phyloP scores from a whole-genome alignment of 1,140 invertebrate genomes.

The Trachymyrmex septentrionalis region DNA sequence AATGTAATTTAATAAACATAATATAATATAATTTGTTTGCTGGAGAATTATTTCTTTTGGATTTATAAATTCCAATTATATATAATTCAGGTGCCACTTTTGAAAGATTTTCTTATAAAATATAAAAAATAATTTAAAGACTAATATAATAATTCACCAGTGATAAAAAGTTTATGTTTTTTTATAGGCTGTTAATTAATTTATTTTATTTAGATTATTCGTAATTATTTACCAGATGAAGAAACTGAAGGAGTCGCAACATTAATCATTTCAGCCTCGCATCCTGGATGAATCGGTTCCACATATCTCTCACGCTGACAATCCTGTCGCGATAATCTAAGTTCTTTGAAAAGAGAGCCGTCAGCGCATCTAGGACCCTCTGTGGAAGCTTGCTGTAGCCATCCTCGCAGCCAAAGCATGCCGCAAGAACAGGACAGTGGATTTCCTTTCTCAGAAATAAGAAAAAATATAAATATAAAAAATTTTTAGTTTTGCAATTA shows the following conservation, averaged over 20 bases:
- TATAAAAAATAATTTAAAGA: background rate
- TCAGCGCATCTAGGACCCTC: conserved; percentile 92
- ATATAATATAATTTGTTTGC: background rate
- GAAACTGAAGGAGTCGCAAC: conserved; percentile 82
- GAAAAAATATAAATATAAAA: background rate
- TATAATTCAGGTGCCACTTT: background rate
- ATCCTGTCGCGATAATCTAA: conserved; percentile 90
- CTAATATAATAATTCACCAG: background rate
- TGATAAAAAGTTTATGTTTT: background rate
- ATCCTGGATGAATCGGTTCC: conserved; percentile 88
- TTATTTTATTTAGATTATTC: background rate
- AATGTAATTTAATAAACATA: background rate
- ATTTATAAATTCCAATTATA: background rate
- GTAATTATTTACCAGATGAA: conserved; percentile 77
- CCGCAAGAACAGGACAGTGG: conserved; percentile 93
- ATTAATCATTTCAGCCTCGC: conserved; percentile 89
- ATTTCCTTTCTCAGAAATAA: conserved; percentile 88
- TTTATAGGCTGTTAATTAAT: background rate
- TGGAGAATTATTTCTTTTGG: background rate
- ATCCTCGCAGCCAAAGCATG: conserved; percentile 93
- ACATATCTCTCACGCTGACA: conserved; percentile 88
- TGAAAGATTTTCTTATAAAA: background rate
- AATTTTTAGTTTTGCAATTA: background rate
- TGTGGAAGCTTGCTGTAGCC: conserved; percentile 91
- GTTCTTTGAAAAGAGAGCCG: conserved; percentile 90